Conservation (phyloP, 2,113 vertebrate species). For the Chionodraco myersi region DNA sequence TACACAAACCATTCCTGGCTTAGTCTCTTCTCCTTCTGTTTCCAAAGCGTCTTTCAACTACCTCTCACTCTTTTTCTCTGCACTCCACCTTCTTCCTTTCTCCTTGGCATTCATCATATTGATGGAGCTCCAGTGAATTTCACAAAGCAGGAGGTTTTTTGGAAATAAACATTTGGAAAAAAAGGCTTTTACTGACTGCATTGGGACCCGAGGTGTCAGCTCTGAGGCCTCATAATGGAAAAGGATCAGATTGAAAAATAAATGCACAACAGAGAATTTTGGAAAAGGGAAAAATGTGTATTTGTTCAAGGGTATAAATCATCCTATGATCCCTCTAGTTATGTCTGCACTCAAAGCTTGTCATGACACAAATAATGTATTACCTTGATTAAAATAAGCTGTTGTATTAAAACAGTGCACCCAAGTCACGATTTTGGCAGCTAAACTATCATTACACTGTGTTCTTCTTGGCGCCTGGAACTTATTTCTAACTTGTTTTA, state of each 20-base stretch:
- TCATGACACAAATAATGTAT: slow-evolving; percentile 1
- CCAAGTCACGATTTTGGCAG: background rate
- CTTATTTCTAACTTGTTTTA: slow-evolving; percentile 1
- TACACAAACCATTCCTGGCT: slow-evolving; percentile 30
- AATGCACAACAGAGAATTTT: slow-evolving; percentile 28
- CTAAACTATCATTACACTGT: background rate
- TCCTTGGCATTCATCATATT: slow-evolving; percentile 42
- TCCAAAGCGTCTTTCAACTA: slow-evolving; percentile 42
- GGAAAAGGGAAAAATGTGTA: background rate
- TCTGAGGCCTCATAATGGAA: slow-evolving; percentile 25
- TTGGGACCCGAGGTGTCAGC: slow-evolving; percentile 7
- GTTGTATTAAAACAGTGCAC: slow-evolving; percentile 4
- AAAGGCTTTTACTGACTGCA: slow-evolving; percentile 3
- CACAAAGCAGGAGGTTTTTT: slow-evolving; percentile 29
- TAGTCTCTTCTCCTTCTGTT: slow-evolving; percentile 31
- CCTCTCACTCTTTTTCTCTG: slow-evolving; percentile 22
- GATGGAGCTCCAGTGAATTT: slow-evolving; percentile 43
- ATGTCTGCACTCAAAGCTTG: slow-evolving; percentile 6
- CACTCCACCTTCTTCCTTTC: slow-evolving; percentile 16
- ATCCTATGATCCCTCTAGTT: slow-evolving; percentile 1
- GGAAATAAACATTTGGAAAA: slow-evolving; percentile 16
- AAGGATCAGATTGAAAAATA: slow-evolving; percentile 39
- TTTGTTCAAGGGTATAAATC: slow-evolving; percentile 21
- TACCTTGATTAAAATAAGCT: background rate
- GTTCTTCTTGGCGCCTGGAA: background rate